Evolutionary conservation across 2,113 vertebrate species (phyloP).

Genomic region (Acanthochromis polyacanthus): DNA sequence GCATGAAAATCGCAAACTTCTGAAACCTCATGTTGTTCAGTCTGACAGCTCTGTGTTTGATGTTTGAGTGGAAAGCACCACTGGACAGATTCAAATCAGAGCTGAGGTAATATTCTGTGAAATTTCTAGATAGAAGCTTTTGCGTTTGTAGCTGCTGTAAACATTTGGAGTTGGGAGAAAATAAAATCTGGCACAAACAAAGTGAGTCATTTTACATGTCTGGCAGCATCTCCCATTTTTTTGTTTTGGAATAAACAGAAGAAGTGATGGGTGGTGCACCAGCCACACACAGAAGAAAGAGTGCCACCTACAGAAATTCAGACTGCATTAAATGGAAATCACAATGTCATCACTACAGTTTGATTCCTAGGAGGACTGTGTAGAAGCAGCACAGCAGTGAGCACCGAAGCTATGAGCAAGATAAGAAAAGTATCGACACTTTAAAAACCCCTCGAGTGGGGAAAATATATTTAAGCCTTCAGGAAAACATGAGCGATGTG

Average conservation of each 20-base stretch:
- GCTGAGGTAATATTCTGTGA: neutral
- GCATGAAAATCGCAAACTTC: slow-evolving; percentile 1
- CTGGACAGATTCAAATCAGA: no score
- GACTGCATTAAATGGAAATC: slow-evolving; percentile 33
- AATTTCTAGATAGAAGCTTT: neutral
- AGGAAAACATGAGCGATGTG: neutral
- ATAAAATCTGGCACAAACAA: neutral
- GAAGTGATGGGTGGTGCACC: neutral
- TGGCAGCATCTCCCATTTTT: neutral
- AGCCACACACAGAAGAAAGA: slow-evolving; percentile 29
- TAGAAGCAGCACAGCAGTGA: neutral
- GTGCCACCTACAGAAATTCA: slow-evolving; percentile 45
- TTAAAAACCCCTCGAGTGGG: neutral
- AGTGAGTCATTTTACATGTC: slow-evolving; percentile 37
- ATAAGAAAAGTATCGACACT: neutral
- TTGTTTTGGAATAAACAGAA: slow-evolving; percentile 31
- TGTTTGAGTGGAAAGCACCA: no score
- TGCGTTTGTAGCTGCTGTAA: slow-evolving; percentile 14
- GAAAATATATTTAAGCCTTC: neutral
- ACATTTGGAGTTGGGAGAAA: neutral
- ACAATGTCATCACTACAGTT: neutral
- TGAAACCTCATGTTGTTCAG: no score
- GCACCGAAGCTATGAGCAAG: neutral
- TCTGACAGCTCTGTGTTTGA: neutral
- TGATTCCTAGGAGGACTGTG: slow-evolving; percentile 23